Conservation (phyloP, 2,113 vertebrate genomes). For the Heptranchias perlo region DNA sequence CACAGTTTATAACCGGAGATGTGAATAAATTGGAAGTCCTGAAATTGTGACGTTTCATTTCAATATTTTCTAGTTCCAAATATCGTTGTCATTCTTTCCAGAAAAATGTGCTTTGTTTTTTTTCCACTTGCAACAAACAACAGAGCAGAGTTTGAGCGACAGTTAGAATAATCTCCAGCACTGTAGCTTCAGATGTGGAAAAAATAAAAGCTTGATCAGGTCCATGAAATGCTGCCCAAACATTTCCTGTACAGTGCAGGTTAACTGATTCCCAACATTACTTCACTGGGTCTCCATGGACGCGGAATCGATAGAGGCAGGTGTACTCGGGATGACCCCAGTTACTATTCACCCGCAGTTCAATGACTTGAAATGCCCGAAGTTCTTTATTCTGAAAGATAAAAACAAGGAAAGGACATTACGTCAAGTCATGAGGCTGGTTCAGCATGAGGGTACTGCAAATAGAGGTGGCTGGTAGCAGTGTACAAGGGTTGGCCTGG, state of each 20-base stretch:
- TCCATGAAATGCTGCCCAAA: background rate
- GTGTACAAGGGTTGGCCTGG: background rate
- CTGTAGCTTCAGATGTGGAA: slow-evolving; percentile 7
- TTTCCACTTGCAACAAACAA: background rate
- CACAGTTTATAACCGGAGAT: too few species aligned
- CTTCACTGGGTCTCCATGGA: slow-evolving; percentile 65
- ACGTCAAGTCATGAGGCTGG: background rate
- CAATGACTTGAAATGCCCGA: slow-evolving; percentile 58
- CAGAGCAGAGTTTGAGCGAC: background rate
- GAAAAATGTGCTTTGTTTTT: background rate
- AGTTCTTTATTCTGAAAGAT: slow-evolving; percentile 49
- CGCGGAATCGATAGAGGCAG: slow-evolving; percentile 91
- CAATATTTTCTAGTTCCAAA: slow-evolving; percentile 26
- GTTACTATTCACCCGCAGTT: slow-evolving; percentile 79
- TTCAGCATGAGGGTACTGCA: background rate
- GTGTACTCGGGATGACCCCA: slow-evolving; percentile 93
- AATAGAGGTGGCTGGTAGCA: background rate
- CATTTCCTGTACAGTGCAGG: background rate
- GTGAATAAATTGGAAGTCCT: background rate
- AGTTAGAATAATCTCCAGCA: background rate
- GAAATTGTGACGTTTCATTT: slow-evolving; percentile 13
- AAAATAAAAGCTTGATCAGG: background rate
- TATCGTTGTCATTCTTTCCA: slow-evolving; percentile 7
- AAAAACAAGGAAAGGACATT: background rate
- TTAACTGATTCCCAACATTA: slow-evolving; percentile 42